Evolutionary conservation across 35 echinoderm and acorn worm species (phyloP).

Genomic region (Nesometra sesokonis): DNA sequence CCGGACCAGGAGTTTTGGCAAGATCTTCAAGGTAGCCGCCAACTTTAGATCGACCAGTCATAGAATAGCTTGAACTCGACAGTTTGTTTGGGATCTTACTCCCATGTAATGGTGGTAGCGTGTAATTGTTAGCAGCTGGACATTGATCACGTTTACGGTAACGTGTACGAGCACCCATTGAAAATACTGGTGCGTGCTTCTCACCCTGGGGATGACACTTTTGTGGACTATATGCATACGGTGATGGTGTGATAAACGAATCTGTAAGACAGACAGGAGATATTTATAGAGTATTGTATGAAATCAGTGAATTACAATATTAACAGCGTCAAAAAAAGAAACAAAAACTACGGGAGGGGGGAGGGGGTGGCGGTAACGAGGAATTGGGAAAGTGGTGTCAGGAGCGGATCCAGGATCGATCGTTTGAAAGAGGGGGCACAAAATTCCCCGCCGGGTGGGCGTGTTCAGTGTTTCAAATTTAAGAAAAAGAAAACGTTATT

Average conservation of each 20-base stretch:
- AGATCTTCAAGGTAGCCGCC: slow-evolving; percentile 90
- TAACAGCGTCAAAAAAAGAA: too few species aligned
- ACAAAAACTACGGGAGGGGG: too few species aligned
- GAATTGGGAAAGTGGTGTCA: too few species aligned
- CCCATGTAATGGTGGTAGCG: slow-evolving; percentile 46
- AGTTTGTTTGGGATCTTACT: slow-evolving; percentile 72
- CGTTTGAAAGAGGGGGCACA: too few species aligned
- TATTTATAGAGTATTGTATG: too few species aligned
- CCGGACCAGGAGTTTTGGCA: slow-evolving; percentile 85
- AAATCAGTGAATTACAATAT: too few species aligned
- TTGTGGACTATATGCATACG: slow-evolving; percentile 88
- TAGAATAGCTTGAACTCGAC: slow-evolving; percentile 68
- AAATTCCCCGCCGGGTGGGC: too few species aligned
- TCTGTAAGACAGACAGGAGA: slow-evolving; percentile 48
- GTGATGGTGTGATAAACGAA: slow-evolving; percentile 86
- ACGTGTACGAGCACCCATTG: slow-evolving; percentile 77
- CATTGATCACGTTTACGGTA: slow-evolving; percentile 87
- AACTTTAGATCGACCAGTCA: slow-evolving; percentile 75
- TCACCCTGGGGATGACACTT: slow-evolving; percentile 95
- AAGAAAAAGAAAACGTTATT: too few species aligned
- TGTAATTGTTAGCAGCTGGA: slow-evolving; percentile 87
- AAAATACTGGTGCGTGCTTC: slow-evolving; percentile 63
- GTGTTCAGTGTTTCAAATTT: too few species aligned
- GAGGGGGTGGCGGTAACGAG: too few species aligned
- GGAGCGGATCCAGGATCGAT: too few species aligned